Base-by-base conservation (phyloP, 2,888 invertebrate species). In the Limnephilus lunatus region DNA sequence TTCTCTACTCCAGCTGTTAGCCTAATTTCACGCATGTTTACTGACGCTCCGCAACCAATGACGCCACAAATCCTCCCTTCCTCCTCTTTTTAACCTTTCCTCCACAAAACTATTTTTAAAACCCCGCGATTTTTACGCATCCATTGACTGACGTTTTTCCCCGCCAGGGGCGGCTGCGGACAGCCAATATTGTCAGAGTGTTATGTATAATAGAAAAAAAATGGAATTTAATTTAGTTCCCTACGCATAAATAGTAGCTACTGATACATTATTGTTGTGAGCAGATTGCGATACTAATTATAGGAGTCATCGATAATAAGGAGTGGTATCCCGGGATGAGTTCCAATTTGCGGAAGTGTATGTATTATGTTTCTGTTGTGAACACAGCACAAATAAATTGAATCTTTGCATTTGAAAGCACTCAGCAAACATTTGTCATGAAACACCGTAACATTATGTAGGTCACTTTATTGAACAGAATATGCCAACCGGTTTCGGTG, bases 31-130 rank as follows among this genome's bases (percentile, higher is more conserved):
- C 44, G 39, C 85, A 7, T 53, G 86, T 86, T 86, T 30, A 48
- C 86, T 30, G n/a, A 53, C 44, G n/a, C 86, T 86, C 48, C 86
- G 53, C 87, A 87, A 68, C 53, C 53, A 31, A 48, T 87, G 87
- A 53, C 87, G 48, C 68, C 87, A 87, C 68, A 39, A n/a, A 30
- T 44, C 32, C 31, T 86, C 53, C 81, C 31, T 81, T 15, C 53
- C 19, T 68, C 68, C n/a, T 68, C 68, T 68, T 68, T 68, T 68
- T 68, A n/a, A 68, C 68, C 68, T n/a, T 68, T 68, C 25, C 25
- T 68, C n/a, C 25, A 68, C 25, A 9, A 32, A 48, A 31, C 31
- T 53, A 53, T 53, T 53, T 87, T 87, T 48, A 30, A 87, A 53
- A 48, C 31, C n/a, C 48, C 48, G 68, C 53, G n/a, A 87, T 87